Conservation (phyloP, 2,888 invertebrate genomes). For the Hydraecia micacea region DNA sequence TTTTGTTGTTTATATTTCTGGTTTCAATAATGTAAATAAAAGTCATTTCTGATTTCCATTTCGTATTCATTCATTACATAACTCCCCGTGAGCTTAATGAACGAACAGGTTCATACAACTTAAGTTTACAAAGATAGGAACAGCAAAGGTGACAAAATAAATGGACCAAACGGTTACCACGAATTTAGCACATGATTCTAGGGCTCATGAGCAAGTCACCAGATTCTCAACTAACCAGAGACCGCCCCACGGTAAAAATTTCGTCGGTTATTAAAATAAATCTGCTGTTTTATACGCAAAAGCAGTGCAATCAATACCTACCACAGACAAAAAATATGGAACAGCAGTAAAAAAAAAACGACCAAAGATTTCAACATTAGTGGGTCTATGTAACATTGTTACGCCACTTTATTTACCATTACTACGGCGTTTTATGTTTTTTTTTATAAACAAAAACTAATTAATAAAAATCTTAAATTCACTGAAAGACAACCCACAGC, state of each 20-base stretch:
- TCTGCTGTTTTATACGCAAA: background rate
- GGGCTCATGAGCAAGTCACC: too few species aligned
- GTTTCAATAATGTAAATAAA: background rate
- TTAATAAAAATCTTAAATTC: background rate
- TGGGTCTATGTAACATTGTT: background rate
- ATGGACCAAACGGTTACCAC: too few species aligned
- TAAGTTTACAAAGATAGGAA: background rate
- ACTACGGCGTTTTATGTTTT: background rate
- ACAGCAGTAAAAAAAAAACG: background rate
- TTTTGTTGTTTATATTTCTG: background rate
- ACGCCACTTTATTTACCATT: background rate
- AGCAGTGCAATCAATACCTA: background rate
- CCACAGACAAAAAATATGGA: background rate
- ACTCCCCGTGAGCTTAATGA: background rate
- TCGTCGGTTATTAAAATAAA: too few species aligned
- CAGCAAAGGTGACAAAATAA: background rate
- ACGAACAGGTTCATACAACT: background rate
- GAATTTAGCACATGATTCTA: too few species aligned
- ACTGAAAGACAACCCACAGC: background rate
- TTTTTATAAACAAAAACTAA: background rate
- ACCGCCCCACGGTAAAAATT: too few species aligned
- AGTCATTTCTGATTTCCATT: conserved; percentile 21
- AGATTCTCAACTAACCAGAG: too few species aligned
- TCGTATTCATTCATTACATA: background rate
- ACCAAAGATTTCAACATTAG: background rate